Evolutionary conservation across 2,888 invertebrate species (phyloP).

Genomic region (Drosophila kanekoi): DNA sequence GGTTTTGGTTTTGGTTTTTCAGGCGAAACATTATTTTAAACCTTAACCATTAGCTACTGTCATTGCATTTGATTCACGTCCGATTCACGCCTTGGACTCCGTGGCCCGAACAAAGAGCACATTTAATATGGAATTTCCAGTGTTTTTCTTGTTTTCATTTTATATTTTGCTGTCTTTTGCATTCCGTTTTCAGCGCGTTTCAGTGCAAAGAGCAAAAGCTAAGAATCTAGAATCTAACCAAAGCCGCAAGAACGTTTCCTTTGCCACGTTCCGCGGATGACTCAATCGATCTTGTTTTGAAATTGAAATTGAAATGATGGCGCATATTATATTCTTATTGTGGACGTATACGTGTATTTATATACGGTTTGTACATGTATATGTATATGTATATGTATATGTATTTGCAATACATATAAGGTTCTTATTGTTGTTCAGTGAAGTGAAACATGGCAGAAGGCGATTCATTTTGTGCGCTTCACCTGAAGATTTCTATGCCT

Average conservation of each 20-base stretch:
- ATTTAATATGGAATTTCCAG: conserved; percentile 22
- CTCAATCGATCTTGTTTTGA: conserved; percentile 68
- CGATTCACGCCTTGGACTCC: conserved; percentile 25
- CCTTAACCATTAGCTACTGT: conserved; percentile 24
- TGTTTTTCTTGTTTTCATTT: not conserved
- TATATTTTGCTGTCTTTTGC: conserved; percentile 5
- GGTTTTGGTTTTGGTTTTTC: conserved; percentile 17
- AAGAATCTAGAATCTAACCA: conserved; percentile 16
- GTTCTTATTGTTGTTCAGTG: conserved; percentile 50
- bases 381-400: not conserved
- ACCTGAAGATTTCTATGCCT: conserved; percentile 14
- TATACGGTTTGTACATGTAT: not conserved
- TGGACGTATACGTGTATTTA: conserved; percentile 9
- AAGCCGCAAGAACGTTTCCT: conserved; percentile 43
- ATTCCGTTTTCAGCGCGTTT: not conserved
- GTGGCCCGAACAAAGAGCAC: conserved; percentile 8
- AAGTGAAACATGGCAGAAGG: conserved; percentile 44
- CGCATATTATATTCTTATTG: conserved; percentile 48
- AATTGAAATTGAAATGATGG: conserved; percentile 50
- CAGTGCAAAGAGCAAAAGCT: conserved; percentile 39
- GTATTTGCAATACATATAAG: conserved; percentile 7
- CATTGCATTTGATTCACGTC: conserved; percentile 13
- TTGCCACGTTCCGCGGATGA: conserved; percentile 56
- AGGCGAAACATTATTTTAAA: conserved; percentile 10
- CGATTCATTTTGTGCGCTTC: conserved; percentile 42